Base-by-base conservation (phyloP, 1,140 invertebrate genomes). In the Carcinoscorpius rotundicauda region DNA sequence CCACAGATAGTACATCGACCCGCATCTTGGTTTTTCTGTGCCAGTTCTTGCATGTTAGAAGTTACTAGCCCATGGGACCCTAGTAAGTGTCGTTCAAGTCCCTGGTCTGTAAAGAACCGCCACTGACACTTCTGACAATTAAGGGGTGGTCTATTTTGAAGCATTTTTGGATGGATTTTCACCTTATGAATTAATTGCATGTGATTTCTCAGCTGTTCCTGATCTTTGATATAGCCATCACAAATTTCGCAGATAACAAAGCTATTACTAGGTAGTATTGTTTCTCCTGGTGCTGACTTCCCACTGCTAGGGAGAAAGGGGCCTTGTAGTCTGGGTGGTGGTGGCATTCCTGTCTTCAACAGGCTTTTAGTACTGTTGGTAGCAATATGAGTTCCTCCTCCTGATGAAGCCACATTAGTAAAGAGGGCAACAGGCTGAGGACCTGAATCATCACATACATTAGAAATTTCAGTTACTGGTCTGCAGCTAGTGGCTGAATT, bases 61-160 rank as follows among this genome's bases (percentile, higher is more conserved):
- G 93, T 96, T 11, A 97, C 93, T 53, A 96, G 81, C 56, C 91
- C 91, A 76, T 97, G 93, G 62, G 90, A 90, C 63, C 93, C 93
- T 58, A 97, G 80, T 69, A 96, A 82, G 83, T 97, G 93, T 72
- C 93, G 80, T 78, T 97, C 93, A 52, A 95, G 76, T 29, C 93
- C 93, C 81, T 93, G 86, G 79, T 88, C 86, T 51, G 86, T 87
- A 73, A 87, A 88, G 76, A 88, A 88, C 63, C 86, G 77, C 76
- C 93, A 94, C 78, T 95, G 89, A 82, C 93, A 97, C 76, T 96
- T 94, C 76, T 94, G 91, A 77, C 93, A 97, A 76, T 95, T 96
- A 63, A 97, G 79, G 52, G 93, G 93, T 66, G 93, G 91, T 78
- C 91, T 81, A 77, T 92, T 93, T 74, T 93, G 91, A 67, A 94